These are phyloP conservation scores for Lycaon pictus DNA, from an alignment of 2,113 vertebrate genomes.

Conservation along the genomic window DNA sequence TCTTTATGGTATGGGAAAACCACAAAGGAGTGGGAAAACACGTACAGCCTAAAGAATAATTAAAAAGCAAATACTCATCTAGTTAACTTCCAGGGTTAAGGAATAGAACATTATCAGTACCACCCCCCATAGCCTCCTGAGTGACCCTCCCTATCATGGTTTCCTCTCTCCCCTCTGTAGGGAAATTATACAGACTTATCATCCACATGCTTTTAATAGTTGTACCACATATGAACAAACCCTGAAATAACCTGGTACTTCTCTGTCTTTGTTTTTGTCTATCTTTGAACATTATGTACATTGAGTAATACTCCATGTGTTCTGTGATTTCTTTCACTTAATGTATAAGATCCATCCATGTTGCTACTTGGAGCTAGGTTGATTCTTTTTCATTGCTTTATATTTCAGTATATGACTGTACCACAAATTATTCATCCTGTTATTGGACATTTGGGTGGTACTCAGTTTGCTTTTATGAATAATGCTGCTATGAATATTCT, in stretches of 20 bases:
- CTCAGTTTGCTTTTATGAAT: constrained; percentile 33
- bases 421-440: background rate
- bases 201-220: constrained; percentile 12
- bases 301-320: background rate
- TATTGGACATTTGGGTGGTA: background rate
- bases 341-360: background rate
- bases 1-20: constrained; percentile 27
- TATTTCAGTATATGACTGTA: background rate
- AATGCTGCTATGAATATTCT: background rate
- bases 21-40: constrained; percentile 32
- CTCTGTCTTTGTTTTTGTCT: background rate
- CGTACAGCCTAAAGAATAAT: background rate
- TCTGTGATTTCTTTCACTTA: constrained; percentile 35
- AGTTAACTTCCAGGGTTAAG: background rate
- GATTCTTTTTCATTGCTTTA: background rate
- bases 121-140: background rate
- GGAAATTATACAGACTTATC: background rate
- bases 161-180: background rate
- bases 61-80: constrained; percentile 32
- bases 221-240: background rate
- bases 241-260: background rate
- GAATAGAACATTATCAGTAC: background rate
- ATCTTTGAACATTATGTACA: constrained; percentile 29
- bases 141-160: background rate
- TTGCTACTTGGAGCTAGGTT: background rate